phyloP scores from a whole-genome alignment of 2,888 invertebrate genomes.

The Physocephala rufipes region DNA sequence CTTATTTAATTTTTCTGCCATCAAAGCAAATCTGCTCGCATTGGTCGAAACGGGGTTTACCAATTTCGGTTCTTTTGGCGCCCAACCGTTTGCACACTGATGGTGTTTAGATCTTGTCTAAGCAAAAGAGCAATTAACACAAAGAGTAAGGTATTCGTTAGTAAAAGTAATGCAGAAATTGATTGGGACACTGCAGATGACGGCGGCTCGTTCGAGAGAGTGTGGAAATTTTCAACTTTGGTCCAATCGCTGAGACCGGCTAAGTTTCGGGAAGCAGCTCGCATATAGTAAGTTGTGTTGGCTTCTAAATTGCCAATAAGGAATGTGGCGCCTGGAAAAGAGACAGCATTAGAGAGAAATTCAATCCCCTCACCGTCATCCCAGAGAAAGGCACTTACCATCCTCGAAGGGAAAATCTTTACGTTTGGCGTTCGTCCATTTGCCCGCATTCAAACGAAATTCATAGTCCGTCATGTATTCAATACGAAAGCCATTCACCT shows the following conservation, averaged over 20 bases:
- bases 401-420: conserved; percentile 63
- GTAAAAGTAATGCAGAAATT: conserved; percentile 24
- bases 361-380: background rate
- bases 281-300: conserved; percentile 68
- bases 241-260: conserved; percentile 68
- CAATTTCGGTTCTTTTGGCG: no score
- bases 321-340: conserved; percentile 66
- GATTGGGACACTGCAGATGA: conserved; percentile 40
- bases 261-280: conserved; percentile 69
- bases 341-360: background rate
- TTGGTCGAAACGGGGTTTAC: no score
- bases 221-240: conserved; percentile 59
- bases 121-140: conserved; percentile 43
- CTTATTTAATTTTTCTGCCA: background rate
- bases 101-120: conserved; percentile 40
- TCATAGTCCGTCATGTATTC: conserved; percentile 62
- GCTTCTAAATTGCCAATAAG: conserved; percentile 66
- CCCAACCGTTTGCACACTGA: conserved; percentile 13
- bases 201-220: conserved; percentile 60
- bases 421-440: conserved; percentile 64
- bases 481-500: conserved; percentile 64
- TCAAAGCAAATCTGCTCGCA: background rate
- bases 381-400: conserved; percentile 53
- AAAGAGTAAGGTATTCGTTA: conserved; percentile 42
- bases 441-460: conserved; percentile 60